These are phyloP conservation scores for Zosterops japonicus DNA, from an alignment of 2,113 vertebrate genomes.

Conservation along the genomic window DNA sequence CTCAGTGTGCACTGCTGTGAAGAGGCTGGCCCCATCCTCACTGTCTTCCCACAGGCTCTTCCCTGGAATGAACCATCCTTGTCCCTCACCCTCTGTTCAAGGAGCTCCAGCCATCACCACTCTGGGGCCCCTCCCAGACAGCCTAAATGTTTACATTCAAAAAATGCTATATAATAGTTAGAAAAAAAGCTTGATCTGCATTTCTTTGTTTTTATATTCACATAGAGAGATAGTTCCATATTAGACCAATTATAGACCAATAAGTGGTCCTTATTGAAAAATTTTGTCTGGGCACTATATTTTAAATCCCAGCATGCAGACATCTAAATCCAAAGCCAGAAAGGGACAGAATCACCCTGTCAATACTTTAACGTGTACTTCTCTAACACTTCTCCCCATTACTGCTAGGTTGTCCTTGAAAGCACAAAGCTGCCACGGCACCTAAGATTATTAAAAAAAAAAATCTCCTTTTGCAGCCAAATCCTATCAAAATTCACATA, in stretches of 20 bases:
- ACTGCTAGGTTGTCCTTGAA: not conserved
- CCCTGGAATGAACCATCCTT: not conserved
- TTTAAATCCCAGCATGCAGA: not conserved
- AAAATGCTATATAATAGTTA: not conserved
- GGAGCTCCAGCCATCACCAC: not conserved
- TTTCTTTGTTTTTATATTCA: not conserved
- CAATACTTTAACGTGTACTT: not conserved
- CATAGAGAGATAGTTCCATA: not conserved
- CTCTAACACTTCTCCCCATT: not conserved
- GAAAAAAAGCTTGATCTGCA: not conserved
- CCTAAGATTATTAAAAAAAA: not conserved
- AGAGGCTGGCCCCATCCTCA: not conserved
- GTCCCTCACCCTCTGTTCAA: accelerated
- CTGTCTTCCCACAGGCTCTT: not conserved
- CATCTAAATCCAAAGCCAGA: not conserved
- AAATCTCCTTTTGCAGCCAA: not conserved
- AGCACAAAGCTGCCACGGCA: not conserved
- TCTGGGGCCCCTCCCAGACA: accelerated
- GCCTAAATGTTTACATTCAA: not conserved
- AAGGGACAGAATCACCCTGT: not conserved
- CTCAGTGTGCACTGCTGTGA: not conserved
- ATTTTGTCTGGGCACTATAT: not conserved
- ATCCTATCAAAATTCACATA: not conserved
- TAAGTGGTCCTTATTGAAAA: not conserved
- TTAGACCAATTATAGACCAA: no score